Percentiles rank a stretch among this genome's conserved stretches.
These are phyloP conservation scores for Miichthys miiuy DNA, from an alignment of 2,797 vertebrate genomes.

Conservation along the genomic window DNA sequence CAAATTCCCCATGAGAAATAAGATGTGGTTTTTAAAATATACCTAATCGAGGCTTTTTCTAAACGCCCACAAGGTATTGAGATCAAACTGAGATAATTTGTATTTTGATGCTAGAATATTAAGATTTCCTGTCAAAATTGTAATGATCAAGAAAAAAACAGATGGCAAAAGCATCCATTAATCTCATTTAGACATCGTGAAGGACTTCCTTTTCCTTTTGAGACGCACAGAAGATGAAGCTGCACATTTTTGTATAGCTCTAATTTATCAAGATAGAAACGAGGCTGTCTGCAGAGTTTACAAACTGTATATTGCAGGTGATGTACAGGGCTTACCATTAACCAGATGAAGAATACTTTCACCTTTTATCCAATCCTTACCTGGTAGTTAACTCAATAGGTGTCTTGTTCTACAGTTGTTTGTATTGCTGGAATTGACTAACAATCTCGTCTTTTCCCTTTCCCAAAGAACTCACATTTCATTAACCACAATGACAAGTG, in stretches of 20 bases:
- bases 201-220: not conserved
- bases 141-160: not conserved
- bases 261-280: not conserved
- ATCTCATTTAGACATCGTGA: not conserved
- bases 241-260: not conserved
- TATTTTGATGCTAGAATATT: not conserved
- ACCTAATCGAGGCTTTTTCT: not conserved
- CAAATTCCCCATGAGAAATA: not conserved
- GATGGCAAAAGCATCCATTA: not conserved
- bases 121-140: not conserved
- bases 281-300: not conserved
- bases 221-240: slow-evolving; percentile 2
- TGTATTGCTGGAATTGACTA: not conserved
- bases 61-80: slow-evolving; percentile 5
- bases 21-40: not conserved
- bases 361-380: not conserved
- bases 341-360: not conserved
- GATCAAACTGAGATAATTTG: not conserved
- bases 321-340: not conserved
- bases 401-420: not conserved
- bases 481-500: not conserved
- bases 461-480: not conserved
- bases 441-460: not conserved
- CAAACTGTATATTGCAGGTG: not conserved
- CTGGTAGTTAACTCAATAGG: not conserved